Base-by-base conservation (phyloP, 2,797 vertebrate genomes). In the Argentina silus region DNA sequence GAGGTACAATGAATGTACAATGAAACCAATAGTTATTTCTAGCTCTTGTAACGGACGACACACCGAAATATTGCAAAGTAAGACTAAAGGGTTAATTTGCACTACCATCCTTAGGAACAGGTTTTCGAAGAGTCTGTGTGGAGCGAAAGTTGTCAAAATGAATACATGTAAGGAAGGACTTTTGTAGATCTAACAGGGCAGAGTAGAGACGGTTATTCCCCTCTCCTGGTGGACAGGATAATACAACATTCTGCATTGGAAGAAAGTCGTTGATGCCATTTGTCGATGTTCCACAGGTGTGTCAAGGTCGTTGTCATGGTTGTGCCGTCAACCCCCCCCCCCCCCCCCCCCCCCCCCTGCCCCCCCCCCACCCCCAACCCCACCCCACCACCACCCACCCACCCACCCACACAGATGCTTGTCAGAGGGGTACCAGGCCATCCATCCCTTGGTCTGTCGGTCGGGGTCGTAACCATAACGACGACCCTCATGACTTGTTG, bases 401-500 rank as follows among this genome's bases (percentile, higher is more conserved):
- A 57, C 55, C n/a, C 17, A 19, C 11, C 56, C 60, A 75, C 45
- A 59, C 56, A 21, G 3, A 60, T 36, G 63, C 60, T 42, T 36
- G 23, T n/a, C 70, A 45, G 27, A 27, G 65, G 27, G 55, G 63
- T 53, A 14, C 21, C 23, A 70, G 57, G 42, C 12, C 14, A 61
- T 68, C 48, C 44, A 21, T 76, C 73, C 73, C 51, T 73, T 67
- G 42, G 67, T 48, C 9, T 60, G 60, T 36, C 27, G 27, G 27
- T 4, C 4, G 72, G 83, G 75, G 87, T 75, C 67, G 81, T 80
- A 71, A 76, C 73, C 61, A 51, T 55, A 65, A 6, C 2, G 3
- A 74, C 3, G 42, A 4, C 36, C 81, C 85, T 99, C 97, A 98
- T 87, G 97, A 98, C 93, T 99, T 99, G 92, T 98, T 98, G 81